Base-by-base conservation (phyloP, 2,113 vertebrate genomes). In the Hippocampus zosterae region DNA sequence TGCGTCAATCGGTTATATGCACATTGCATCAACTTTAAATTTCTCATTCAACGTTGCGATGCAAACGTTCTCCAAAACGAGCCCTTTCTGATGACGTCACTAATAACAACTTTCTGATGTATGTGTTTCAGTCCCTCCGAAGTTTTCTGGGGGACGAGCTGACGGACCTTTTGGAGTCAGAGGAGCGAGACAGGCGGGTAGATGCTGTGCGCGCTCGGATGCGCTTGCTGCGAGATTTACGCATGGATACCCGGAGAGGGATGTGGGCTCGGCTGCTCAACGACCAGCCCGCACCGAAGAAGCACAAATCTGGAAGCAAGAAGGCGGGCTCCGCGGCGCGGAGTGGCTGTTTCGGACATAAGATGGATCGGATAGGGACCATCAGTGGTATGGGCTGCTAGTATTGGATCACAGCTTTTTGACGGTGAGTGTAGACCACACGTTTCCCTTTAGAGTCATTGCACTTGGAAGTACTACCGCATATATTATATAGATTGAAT, bases 331-430 rank as follows among this genome's bases (percentile, higher is more conserved):
- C 93, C 76, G 87, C 89, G 23, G 71, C 89, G 41, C 82, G 90
- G 72, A 92, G 94, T 72, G 94, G 94, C 85, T 99, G 96, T 91
- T 99, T 98, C 85, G 95, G 96, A 76, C 95, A 95, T 84, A 98
- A 97, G 87, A 93, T 99, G 92, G 97, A 98, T 92, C 93, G 95
- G 69, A 98, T 99, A 92, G 96, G 97, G 77, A 91, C 94, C 90
- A 92, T 94, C 86, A 98, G 96, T 76, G 95, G 95, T 74, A 94
- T 99, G 93, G 97, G 97, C 70, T 99, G 97, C 90, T 98, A 96
- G 84, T 82, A 83, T 59, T 67, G 89, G 87, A 85, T 27, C 50
- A 77, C 88, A 76, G 81, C 74, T 66, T 57, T 73, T 84, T 88
- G 91, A 86, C 86, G 92, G 94, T 95, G 84, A 92, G 95, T 90